These are phyloP conservation scores for Amiota minor DNA, from an alignment of 2,888 invertebrate species.

Conservation along the genomic window DNA sequence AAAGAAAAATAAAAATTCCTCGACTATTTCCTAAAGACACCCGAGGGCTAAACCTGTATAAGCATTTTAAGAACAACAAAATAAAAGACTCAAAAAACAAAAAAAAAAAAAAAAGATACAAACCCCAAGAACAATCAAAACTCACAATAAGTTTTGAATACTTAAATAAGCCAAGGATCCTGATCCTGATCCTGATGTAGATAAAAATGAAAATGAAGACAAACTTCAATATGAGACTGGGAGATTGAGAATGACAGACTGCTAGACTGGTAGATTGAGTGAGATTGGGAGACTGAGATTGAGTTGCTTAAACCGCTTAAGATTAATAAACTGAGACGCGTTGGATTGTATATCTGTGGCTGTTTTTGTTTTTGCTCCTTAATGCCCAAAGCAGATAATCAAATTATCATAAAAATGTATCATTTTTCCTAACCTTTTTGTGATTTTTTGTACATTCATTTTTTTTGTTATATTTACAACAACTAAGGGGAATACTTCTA, in stretches of 20 bases:
- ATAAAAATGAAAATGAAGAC: neutral
- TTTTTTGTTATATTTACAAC: constrained; percentile 7
- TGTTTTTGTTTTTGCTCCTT: constrained; percentile 16
- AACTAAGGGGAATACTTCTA: neutral
- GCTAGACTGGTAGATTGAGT: neutral
- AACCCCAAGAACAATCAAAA: neutral
- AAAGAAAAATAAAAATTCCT: constrained; percentile 20
- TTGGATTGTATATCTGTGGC: neutral
- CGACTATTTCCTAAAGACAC: constrained; percentile 21
- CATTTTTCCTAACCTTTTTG: constrained; percentile 12
- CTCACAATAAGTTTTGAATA: constrained; percentile 17
- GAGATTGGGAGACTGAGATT: neutral
- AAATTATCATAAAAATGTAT: constrained; percentile 44
- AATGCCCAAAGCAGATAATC: constrained; percentile 40
- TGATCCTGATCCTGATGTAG: neutral
- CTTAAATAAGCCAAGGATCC: neutral
- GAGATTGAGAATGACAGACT: neutral
- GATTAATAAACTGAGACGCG: constrained; percentile 26
- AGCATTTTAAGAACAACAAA: neutral
- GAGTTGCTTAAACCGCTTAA: constrained; percentile 18
- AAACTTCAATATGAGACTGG: neutral
- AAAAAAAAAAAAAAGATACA: neutral
- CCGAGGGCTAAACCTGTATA: constrained; percentile 4
- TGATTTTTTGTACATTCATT: constrained; percentile 5
- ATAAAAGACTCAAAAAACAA: neutral